phyloP scores from a whole-genome alignment of 2,797 vertebrate species.

The Galaxias olidus region DNA sequence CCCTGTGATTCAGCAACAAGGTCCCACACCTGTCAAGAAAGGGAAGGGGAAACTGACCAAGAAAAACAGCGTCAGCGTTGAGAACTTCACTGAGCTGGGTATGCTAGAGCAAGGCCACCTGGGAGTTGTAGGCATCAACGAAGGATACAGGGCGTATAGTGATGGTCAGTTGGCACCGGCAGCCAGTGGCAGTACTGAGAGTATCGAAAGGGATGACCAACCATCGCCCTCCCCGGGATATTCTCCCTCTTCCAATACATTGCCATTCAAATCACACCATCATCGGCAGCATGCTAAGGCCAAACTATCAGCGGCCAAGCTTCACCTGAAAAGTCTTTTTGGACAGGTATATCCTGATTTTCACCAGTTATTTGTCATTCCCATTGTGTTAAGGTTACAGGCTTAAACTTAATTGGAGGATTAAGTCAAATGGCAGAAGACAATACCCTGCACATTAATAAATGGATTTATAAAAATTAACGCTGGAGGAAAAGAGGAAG shows the following conservation, averaged over 20 bases:
- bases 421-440: no score
- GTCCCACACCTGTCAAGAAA: fast-evolving
- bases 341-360: constrained; percentile 56
- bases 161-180: constrained; percentile 75
- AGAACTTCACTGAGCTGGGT: constrained; percentile 56
- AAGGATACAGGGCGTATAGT: constrained; percentile 79
- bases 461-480: no score
- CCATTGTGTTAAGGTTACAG: not conserved
- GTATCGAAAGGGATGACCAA: constrained; percentile 41
- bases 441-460: no score
- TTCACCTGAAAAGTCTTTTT: constrained; percentile 80
- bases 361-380: not conserved
- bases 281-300: constrained; percentile 47
- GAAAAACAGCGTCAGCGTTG: constrained; percentile 68
- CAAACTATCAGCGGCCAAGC: constrained; percentile 73
- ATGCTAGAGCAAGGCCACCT: constrained; percentile 53
- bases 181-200: constrained; percentile 37
- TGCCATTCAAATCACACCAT: not conserved
- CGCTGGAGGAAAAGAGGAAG: no score
- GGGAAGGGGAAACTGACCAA: constrained; percentile 37
- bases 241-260: constrained; percentile 20
- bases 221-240: constrained; percentile 15
- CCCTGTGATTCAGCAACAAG: constrained; percentile 41
- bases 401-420: no score
- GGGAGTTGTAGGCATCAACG: constrained; percentile 45